Percentiles rank a stretch among this genome's conserved stretches.
phyloP scores from a whole-genome alignment of 2,888 invertebrate species.

The Leucophenga montana region DNA sequence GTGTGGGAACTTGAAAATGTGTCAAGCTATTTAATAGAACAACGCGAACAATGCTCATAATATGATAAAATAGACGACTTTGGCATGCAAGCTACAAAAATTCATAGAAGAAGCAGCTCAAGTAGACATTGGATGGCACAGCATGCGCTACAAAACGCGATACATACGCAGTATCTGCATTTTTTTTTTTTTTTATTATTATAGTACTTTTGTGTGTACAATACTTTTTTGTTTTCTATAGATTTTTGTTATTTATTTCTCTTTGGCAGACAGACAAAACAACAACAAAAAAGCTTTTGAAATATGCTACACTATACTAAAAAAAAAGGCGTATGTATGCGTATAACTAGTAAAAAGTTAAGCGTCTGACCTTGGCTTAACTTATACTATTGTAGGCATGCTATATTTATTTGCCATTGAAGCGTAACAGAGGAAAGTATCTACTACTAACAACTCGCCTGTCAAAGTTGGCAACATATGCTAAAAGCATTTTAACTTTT shows the following conservation, averaged over 20 bases:
- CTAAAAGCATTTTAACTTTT: neutral
- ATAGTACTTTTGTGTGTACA: no score
- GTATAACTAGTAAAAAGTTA: neutral
- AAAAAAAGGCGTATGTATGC: neutral
- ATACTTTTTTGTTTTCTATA: neutral
- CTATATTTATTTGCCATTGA: neutral
- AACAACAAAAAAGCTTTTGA: neutral
- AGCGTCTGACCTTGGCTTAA: neutral
- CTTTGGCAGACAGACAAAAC: neutral
- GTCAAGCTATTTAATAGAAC: slow-evolving; percentile 14
- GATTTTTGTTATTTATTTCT: neutral
- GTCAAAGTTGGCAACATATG: no score
- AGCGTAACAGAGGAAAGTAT: neutral
- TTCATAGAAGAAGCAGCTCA: neutral
- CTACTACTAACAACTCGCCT: no score
- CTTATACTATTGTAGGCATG: neutral
- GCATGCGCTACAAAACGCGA: neutral
- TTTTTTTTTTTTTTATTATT: neutral
- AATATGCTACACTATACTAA: neutral
- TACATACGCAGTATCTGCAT: neutral
- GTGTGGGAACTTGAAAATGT: slow-evolving; percentile 16
- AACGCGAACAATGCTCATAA: neutral
- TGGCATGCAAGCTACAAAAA: neutral
- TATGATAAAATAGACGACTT: neutral
- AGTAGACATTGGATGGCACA: no score